Base-by-base conservation (phyloP, 2,797 vertebrate genomes). In the Enoplosus armatus region DNA sequence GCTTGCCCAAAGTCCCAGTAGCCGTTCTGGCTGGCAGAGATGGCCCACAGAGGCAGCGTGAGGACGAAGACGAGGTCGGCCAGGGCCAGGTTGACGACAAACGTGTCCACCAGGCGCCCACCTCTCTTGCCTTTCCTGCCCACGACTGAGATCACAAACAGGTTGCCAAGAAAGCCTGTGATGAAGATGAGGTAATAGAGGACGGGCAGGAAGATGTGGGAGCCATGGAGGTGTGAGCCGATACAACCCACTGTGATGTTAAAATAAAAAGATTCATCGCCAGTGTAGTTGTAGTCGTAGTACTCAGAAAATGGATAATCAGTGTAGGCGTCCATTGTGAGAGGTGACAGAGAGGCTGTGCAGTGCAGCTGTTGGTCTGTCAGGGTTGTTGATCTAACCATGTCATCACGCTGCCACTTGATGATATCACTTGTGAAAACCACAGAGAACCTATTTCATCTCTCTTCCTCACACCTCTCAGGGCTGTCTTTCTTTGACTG, bases 41-140 rank as follows among this genome's bases (percentile, higher is more conserved):
- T 24, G 1, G 96, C 96, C 97, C 97, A 98, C 39, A 98, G 84
- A 0, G 97, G 97, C 86, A 98, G 83, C 0, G 95, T 96, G 77
- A 95, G 56, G 80, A 97, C 93, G 2, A 97, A 97, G 71, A 97
- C 22, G 11, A 97, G 93, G 79, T 97, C 97, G 0, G 97, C 97
- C 62, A 95, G 48, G 0, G 96, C 97, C 84, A 98, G 92, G 88
- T 98, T 96, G 76, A 96, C 53, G 26, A 97, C 92, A 18, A 97
- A 97, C 0, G 92, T 97, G 88, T 98, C 97, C 75, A 97, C 96
- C 59, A 95, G 89, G 26, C 97, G 94, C 31, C 92, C 92, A 0
- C 78, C 74, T 33, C 76, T 88, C 5, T 71, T 83, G 1, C 71
- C 75, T 68, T 87, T 92, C 45, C 66, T 67, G 11, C 84, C 76